Evolutionary conservation across 2,113 vertebrate species (phyloP).

Genomic region (Thryonomys swinderianus): DNA sequence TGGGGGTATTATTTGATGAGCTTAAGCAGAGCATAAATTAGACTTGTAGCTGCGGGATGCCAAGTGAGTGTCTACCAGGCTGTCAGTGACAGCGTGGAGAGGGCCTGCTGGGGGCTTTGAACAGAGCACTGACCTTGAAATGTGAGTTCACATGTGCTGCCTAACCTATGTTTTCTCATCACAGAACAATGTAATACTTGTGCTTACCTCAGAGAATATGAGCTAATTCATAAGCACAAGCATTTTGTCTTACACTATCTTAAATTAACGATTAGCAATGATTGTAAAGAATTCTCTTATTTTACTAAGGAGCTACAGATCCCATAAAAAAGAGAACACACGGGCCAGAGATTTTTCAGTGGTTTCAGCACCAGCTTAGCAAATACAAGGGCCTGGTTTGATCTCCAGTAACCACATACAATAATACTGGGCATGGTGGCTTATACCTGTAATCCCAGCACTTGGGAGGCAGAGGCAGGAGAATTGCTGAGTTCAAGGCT

Average conservation of each 20-base stretch:
- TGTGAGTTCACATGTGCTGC: neutral
- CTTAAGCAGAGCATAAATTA: neutral
- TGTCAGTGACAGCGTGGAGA: neutral
- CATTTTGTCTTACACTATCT: neutral
- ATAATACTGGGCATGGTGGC: too few species aligned
- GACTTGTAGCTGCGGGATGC: neutral
- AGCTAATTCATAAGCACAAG: neutral
- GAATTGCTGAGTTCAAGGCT: too few species aligned
- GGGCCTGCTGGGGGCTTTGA: neutral
- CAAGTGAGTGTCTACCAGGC: neutral
- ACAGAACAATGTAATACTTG: neutral
- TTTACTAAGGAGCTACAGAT: conserved; percentile 20
- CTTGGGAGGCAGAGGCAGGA: too few species aligned
- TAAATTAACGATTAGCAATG: neutral
- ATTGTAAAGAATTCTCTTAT: conserved; percentile 40
- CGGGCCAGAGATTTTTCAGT: neutral
- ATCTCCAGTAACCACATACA: too few species aligned
- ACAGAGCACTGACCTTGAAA: neutral
- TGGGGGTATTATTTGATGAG: neutral
- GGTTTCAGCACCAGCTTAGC: too few species aligned
- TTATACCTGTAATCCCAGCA: too few species aligned
- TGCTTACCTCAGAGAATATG: neutral
- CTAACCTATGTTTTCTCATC: neutral
- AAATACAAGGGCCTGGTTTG: too few species aligned
- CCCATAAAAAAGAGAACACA: neutral